A percentile compares a stretch with the other conserved stretches of the same genome.
Conservation (phyloP, 2,113 vertebrate genomes). For the Ochotona princeps region DNA sequence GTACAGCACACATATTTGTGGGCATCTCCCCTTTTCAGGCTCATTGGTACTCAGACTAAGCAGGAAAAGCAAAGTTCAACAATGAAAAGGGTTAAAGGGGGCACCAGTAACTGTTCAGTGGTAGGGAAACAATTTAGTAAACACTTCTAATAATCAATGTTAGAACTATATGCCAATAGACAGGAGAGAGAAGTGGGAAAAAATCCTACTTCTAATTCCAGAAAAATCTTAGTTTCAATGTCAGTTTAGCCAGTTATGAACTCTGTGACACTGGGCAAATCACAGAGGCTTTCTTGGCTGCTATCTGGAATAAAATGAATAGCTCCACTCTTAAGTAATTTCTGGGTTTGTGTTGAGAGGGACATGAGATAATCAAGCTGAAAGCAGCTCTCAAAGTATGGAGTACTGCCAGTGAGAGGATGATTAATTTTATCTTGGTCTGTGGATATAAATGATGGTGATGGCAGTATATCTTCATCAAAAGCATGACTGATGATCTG, state of each 20-base stretch:
- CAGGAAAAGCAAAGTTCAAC: slow-evolving; percentile 47
- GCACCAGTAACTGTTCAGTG: background rate
- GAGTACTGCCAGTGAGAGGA: background rate
- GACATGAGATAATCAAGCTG: background rate
- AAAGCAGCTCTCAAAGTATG: background rate
- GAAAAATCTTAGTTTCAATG: slow-evolving; percentile 19
- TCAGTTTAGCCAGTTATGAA: background rate
- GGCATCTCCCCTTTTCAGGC: background rate
- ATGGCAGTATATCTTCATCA: background rate
- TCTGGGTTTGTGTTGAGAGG: slow-evolving; percentile 9
- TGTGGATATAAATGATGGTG: background rate
- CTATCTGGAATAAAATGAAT: slow-evolving; percentile 16
- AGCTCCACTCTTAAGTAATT: background rate
- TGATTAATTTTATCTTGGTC: background rate
- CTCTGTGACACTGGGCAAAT: background rate
- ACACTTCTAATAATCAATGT: background rate
- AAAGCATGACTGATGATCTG: background rate
- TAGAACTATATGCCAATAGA: background rate
- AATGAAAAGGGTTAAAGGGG: background rate
- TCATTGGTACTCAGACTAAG: slow-evolving; percentile 46
- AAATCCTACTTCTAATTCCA: background rate
- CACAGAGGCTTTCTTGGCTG: background rate
- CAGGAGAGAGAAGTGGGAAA: background rate
- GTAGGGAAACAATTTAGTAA: slow-evolving; percentile 24
- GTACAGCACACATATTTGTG: background rate